Percentiles rank a stretch among this genome's conserved stretches.
These are phyloP conservation scores for Centropristis striata DNA, from an alignment of 2,113 vertebrate genomes.

Conservation along the genomic window DNA sequence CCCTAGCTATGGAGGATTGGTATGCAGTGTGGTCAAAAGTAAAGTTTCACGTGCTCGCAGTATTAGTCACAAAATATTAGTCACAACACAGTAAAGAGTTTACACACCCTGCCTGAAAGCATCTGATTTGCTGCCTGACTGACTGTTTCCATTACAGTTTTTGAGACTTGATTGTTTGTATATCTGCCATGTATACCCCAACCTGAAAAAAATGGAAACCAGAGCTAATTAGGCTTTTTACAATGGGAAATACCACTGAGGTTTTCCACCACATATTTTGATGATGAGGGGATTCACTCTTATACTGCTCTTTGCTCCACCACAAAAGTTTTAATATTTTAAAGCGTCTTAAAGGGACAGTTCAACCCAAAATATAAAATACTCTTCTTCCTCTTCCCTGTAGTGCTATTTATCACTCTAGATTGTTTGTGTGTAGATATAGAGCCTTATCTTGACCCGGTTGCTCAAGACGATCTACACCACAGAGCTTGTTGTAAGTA, in stretches of 20 bases:
- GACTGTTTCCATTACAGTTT: background rate
- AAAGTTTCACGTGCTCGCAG: background rate
- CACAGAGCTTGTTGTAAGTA: too few relatives aligned
- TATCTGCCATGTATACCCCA: slow-evolving; percentile 6
- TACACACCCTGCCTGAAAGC: background rate
- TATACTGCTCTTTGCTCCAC: background rate
- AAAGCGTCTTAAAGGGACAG: too few relatives aligned
- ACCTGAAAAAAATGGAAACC: background rate
- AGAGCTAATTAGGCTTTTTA: background rate
- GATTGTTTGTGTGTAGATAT: too few relatives aligned
- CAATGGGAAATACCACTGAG: background rate
- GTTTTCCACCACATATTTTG: background rate
- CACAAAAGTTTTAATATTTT: background rate
- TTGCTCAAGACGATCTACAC: too few relatives aligned
- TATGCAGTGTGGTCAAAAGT: background rate
- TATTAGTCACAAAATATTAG: slow-evolving; percentile 35
- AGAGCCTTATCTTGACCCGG: too few relatives aligned
- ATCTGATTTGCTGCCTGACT: background rate
- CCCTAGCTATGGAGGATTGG: background rate
- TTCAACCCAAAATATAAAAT: too few relatives aligned
- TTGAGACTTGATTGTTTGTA: slow-evolving; percentile 10
- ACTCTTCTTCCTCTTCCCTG: too few relatives aligned
- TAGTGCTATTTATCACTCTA: too few relatives aligned
- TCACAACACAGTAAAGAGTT: background rate
- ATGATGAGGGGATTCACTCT: background rate